Base-by-base conservation (phyloP, 2,888 invertebrate genomes). In the Callyntrura sp. region DNA sequence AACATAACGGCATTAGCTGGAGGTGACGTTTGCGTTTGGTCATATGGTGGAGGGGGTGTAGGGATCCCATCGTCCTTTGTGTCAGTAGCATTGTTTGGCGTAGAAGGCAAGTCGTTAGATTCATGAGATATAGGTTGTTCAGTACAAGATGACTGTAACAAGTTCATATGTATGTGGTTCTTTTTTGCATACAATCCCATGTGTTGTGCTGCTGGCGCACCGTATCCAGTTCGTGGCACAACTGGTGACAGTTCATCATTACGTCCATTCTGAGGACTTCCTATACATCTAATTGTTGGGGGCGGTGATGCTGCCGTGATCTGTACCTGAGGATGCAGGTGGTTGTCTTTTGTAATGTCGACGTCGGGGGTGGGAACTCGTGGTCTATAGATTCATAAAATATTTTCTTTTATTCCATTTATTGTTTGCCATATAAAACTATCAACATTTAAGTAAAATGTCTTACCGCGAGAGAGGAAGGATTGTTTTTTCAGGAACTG, bases 281-380 rank as follows among this genome's bases (percentile, higher is more conserved):
- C 11, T 0, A 68, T 35, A 23, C 20, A 43, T 25, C 84, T 88
- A 8, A n/a, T 55, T 3, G 28, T 28, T 35, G 84, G 88, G 5
- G 76, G 57, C 20, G 88, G 88, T 8, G 88, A 88, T 14, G 84
- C 88, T 5, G 84, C 65, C 3, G 83, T 88, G 9, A 78, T 84
- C 0, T 85, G 79, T 6, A 88, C 20, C 0, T 85, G 68, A 14
- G 84, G 88, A 20, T 55, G 65, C 0, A 91, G 35, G 62, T 91
- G 91, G 23, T 86, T 96, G 94, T 98, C 97, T 94, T 97, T 97
- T 48, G 97, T 96, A 8, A 97, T 97, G 94, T 98, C 98, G 6
- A 97, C 97, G 94, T 98, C 98, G 0, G 98, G 98, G 8, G 98
- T 98, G 57, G 98, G 98, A 93, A 98, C 98, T 83, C 98, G 96